Base-by-base conservation (phyloP, 2,888 invertebrate genomes). In the Synergus gifuensis region DNA sequence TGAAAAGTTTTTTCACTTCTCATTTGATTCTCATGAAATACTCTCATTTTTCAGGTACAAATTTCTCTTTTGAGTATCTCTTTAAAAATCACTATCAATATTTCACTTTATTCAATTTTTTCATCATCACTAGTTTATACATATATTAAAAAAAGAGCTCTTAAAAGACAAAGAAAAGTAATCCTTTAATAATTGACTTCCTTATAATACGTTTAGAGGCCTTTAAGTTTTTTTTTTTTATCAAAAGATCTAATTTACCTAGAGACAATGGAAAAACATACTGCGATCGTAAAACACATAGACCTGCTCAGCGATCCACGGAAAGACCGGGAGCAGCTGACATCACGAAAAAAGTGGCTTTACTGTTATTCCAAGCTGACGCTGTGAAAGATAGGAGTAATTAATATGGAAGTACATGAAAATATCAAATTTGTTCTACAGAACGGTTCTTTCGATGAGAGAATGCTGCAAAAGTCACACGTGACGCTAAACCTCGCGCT, bases 291-390 rank as follows among this genome's bases (percentile, higher is more conserved):
- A 73, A 73, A 73, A 67, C 44, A 67, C 67, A 67, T 44, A 67
- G 67, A 67, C 46, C 44, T 67, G 67, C 67, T 67, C 67, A 67
- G 46, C 46, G 67, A 67, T 67, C 67, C 67, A 67, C 67, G 67
- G 46, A 67, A 73, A 73, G 69, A 73, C 49, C 36, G 28, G 69
- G 49, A 73, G 69, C 69, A 73, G 69, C 69, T 73, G 69, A 73
- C 69, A 54, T 54, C 22, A 73, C 49, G 69, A 73, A 73, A 67
- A 73, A 73, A 73, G 69, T 73, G 69, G 69, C 36, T 73, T 36
- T 73, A 54, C 69, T 54, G 69, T 73, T 73, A 73, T 73, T 73
- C n/a, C 69, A 54, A 73, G 49, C 69, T 73, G 69, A 73, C 69
- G 54, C 54, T 73, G 69, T 73, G 69, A 54, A 73, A 73, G 69